These are phyloP conservation scores for Pelecanoides urinatrix DNA, from an alignment of 2,113 vertebrate species.

Conservation along the genomic window DNA sequence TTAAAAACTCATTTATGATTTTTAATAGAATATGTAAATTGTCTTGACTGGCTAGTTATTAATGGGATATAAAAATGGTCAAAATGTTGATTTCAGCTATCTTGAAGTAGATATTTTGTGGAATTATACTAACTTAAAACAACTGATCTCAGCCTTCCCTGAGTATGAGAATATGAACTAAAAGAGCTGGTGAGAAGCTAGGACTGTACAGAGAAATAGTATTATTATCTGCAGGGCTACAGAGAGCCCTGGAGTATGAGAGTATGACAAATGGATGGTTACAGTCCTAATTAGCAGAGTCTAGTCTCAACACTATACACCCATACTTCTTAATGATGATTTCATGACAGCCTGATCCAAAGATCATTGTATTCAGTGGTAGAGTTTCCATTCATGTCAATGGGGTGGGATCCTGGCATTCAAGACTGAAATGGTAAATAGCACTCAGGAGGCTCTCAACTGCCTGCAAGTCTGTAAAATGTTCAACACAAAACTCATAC, in stretches of 20 bases:
- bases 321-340: not conserved
- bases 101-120: not conserved
- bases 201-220: not conserved
- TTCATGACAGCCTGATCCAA: not conserved
- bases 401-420: not conserved
- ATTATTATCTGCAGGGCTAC: not conserved
- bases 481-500: not conserved
- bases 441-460: not conserved
- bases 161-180: not conserved
- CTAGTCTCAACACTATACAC: not conserved
- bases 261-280: not conserved
- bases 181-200: not conserved
- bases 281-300: not conserved
- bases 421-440: not conserved
- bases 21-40: not conserved
- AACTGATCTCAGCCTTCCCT: not conserved
- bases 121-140: not conserved
- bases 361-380: not conserved
- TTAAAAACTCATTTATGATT: not conserved
- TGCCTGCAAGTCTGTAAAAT: not conserved
- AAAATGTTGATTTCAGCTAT: not conserved
- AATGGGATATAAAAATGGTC: not conserved
- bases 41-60: not conserved
- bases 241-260: not conserved
- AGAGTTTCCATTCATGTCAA: not conserved